Percentiles rank a stretch among this genome's conserved stretches.
Evolutionary conservation across 1,140 invertebrate species (phyloP).

Genomic region (Agrypnia vestita): DNA sequence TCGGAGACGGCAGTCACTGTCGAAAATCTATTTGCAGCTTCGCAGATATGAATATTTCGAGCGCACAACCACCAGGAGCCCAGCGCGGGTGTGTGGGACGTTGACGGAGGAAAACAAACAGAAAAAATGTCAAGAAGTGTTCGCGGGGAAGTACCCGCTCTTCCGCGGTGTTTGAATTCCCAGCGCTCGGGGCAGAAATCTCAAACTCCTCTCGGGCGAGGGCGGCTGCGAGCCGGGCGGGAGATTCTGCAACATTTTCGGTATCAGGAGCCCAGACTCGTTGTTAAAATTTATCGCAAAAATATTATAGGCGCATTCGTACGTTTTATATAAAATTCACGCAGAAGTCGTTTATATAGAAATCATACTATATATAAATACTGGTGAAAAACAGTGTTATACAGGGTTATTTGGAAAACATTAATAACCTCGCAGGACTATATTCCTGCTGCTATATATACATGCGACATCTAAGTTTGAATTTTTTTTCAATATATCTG

Average conservation of each 20-base stretch:
- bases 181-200: background rate
- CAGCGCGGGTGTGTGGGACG: background rate
- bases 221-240: background rate
- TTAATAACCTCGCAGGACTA: no score
- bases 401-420: no score
- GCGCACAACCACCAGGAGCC: background rate
- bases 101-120: constrained; percentile 34
- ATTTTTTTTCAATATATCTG: no score
- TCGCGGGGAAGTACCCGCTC: background rate
- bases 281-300: no score
- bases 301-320: no score
- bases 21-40: background rate
- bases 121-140: constrained; percentile 15
- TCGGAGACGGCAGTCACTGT: background rate
- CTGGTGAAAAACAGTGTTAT: no score
- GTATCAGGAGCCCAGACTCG: background rate
- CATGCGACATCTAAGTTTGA: no score
- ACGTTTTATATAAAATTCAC: no score
- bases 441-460: no score
- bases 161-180: constrained; percentile 17
- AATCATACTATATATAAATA: no score
- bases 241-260: no score
- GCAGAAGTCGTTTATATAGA: no score
- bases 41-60: background rate
- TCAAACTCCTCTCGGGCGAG: background rate